Base-by-base conservation (phyloP, 2,888 invertebrate genomes). In the Drosophila villosipedis region DNA sequence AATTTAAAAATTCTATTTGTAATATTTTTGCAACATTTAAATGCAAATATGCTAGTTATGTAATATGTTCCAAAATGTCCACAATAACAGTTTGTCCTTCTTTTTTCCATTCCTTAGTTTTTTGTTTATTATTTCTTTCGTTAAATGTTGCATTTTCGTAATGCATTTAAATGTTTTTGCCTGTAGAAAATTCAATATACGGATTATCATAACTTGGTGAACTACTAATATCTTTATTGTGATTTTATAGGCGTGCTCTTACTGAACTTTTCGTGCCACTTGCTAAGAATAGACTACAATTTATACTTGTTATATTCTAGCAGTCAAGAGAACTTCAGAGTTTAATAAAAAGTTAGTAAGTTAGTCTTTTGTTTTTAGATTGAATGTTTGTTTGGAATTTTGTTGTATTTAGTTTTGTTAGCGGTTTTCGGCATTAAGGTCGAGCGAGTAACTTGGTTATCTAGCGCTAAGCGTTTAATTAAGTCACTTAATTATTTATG, bases 401-500 rank as follows among this genome's bases (percentile, higher is more conserved):
- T 16, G 4, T 47, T 25, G 16, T 16, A 16, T 25, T 47, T 19
- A 1, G 57, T n/a, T 30, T n/a, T 50, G 28, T 16, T 41, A n/a
- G 30, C 16, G 9, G 22, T 33, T 57, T 37, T 57, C 25, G 43
- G n/a, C 31, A n/a, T 31, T 55, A 66, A 60, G 28, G 41, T 19
- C 14, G 4, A 7, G 22, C 7, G 14, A 25, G 22, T 16, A 47
- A 66, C 22, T 47, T 62, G n/a, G 19, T 28, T 25, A 43, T 49
- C 54, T 57, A 58, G 35, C 31, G 43, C 55, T 58, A 33, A 73
- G 60, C 73, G 58, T 47, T 72, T 79, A 76, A 81, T 81, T 76
- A 79, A 76, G 74, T 70, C 53, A 47, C 55, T 64, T 62, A 81
- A 82, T 86, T 73, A 80, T 75, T 80, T 75, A 77, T 86, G 63